These are phyloP conservation scores for Momotus momota DNA, from an alignment of 2,797 vertebrate genomes.

Conservation along the genomic window DNA sequence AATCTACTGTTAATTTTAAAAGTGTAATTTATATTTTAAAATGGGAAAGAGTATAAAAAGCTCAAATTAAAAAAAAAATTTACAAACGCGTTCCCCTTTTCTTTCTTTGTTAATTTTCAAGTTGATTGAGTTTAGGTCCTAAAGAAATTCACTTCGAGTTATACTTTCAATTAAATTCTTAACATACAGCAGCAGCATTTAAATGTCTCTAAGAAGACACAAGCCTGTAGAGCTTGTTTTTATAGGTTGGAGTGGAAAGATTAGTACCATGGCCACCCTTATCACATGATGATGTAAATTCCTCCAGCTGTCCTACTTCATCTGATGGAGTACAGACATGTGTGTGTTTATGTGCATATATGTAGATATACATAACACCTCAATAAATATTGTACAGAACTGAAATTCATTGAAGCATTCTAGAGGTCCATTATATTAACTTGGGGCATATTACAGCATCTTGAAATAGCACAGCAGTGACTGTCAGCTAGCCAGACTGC, in stretches of 20 bases:
- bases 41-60: background rate
- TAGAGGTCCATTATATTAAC: background rate
- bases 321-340: background rate
- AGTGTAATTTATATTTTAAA: background rate
- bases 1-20: background rate
- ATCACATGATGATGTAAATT: background rate
- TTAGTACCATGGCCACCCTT: background rate
- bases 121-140: background rate
- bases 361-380: background rate
- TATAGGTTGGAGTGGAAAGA: background rate
- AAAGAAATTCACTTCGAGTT: background rate
- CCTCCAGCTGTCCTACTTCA: background rate
- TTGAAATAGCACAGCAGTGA: conserved; percentile 50
- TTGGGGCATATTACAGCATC: conserved; percentile 27
- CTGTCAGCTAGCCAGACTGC: conserved; percentile 56
- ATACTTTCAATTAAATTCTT: conserved; percentile 22
- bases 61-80: background rate
- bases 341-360: background rate
- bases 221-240: background rate
- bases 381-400: background rate
- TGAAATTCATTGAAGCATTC: background rate
- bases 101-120: conserved; percentile 11
- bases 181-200: background rate
- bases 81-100: background rate
- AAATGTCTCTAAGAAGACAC: background rate